Evolutionary conservation across 92 coral and sea anemone species (phyloP).

Genomic region (Micromussa lordhowensis): DNA sequence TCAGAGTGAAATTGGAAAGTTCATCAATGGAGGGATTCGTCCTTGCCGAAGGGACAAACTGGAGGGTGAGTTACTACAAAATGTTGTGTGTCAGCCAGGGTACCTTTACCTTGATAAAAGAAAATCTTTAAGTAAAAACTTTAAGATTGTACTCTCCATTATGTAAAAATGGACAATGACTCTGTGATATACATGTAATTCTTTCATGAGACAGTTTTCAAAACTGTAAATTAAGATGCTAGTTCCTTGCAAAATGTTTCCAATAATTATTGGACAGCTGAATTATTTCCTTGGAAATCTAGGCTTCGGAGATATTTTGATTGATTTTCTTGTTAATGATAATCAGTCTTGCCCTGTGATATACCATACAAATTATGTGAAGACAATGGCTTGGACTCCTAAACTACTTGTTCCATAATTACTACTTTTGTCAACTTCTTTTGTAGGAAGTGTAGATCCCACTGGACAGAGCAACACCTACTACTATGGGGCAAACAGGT

Average conservation of each 20-base stretch:
- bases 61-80: conserved; percentile 22
- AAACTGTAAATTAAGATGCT: too few relatives aligned
- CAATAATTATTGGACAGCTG: too few relatives aligned
- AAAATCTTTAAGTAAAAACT: too few relatives aligned
- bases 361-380: neutral
- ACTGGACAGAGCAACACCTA: conserved; percentile 52
- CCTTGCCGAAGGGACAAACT: conserved; percentile 56
- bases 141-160: neutral
- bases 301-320: neutral
- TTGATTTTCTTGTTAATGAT: neutral
- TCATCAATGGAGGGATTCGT: conserved; percentile 45
- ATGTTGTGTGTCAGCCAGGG: neutral
- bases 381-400: neutral
- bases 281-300: neutral
- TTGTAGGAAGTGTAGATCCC: conserved; percentile 47
- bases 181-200: neutral
- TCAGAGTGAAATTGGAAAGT: conserved; percentile 52
- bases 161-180: neutral
- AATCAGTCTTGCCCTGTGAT: neutral
- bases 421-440: neutral
- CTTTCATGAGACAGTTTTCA: too few relatives aligned
- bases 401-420: neutral
- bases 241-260: too few relatives aligned
- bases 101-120: neutral
- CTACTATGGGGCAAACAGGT: conserved; percentile 60